Conservation (phyloP, 2,888 invertebrate species). For the Euproctis similis region DNA sequence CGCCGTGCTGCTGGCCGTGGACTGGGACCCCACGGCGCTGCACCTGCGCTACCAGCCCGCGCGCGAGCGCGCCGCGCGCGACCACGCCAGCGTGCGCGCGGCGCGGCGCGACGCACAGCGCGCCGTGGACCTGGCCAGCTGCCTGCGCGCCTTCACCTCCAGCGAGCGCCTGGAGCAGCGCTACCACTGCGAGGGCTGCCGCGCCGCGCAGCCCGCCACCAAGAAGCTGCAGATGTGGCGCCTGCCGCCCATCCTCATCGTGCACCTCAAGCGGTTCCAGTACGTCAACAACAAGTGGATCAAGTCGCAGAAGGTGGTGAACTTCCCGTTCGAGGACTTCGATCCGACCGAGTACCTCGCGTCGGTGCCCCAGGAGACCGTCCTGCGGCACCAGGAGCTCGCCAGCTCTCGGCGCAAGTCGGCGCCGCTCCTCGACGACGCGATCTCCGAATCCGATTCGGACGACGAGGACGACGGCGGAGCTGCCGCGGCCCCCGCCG, state of each 20-base stretch:
- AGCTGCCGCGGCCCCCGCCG: conserved; percentile 3
- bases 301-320: conserved; percentile 94
- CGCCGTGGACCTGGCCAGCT: conserved; percentile 89
- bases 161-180: conserved; percentile 90
- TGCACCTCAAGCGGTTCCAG: conserved; percentile 94
- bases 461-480: conserved; percentile 26
- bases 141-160: conserved; percentile 90
- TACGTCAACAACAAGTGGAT: conserved; percentile 94
- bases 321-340: conserved; percentile 90
- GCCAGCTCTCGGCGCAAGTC: conserved; percentile 25
- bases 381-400: conserved; percentile 79
- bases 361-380: conserved; percentile 85
- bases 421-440: conserved; percentile 25
- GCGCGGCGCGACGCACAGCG: conserved; percentile 84
- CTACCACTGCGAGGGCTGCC: conserved; percentile 90
- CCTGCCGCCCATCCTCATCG: conserved; percentile 90
- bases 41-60: conserved; percentile 91
- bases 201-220: conserved; percentile 87
- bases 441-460: conserved; percentile 40
- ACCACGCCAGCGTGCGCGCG: conserved; percentile 83
- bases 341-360: conserved; percentile 92
- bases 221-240: conserved; percentile 95
- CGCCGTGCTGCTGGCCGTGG: conserved; percentile 80
- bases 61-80: conserved; percentile 82
- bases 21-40: conserved; percentile 96